phyloP scores from a whole-genome alignment of 2,888 invertebrate genomes.

The Latrodectus hesperus region DNA sequence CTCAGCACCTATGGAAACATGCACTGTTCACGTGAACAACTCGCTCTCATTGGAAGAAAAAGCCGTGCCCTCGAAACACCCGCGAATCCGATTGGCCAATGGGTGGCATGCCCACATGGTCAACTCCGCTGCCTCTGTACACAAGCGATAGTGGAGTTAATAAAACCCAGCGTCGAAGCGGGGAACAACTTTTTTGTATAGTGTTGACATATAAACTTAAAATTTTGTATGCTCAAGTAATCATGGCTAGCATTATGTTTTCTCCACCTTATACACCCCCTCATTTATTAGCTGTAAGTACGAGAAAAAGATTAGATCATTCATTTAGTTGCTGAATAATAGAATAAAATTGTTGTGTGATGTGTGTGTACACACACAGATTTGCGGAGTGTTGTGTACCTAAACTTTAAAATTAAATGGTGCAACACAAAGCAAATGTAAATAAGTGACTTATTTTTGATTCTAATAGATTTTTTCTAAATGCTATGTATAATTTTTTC shows the following conservation, averaged over 20 bases:
- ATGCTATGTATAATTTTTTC: too few relatives aligned
- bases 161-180: conserved; percentile 63
- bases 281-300: conserved; percentile 67
- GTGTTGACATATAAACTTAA: conserved; percentile 10
- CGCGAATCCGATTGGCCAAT: conserved; percentile 34
- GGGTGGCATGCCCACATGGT: conserved; percentile 57
- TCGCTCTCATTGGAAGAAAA: conserved; percentile 23
- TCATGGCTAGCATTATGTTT: conserved; percentile 59
- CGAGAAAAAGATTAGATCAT: conserved; percentile 49
- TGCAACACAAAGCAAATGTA: conserved; percentile 40
- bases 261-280: conserved; percentile 67
- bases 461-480: too few relatives aligned
- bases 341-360: conserved; percentile 14
- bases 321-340: conserved; percentile 15
- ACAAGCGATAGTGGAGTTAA: conserved; percentile 41
- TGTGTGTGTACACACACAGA: conserved; percentile 14
- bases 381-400: conserved; percentile 42
- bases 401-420: conserved; percentile 16
- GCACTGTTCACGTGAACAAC: conserved; percentile 62
- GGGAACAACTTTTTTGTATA: conserved; percentile 63
- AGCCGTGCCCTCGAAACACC: conserved; percentile 68
- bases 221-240: conserved; percentile 41
- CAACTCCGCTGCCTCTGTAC: conserved; percentile 56
- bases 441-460: background rate
- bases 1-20: conserved; percentile 42